Percentiles rank a stretch among this genome's conserved stretches.
phyloP scores from a whole-genome alignment of 1,140 invertebrate genomes.

The Drosophila pectinifera region DNA sequence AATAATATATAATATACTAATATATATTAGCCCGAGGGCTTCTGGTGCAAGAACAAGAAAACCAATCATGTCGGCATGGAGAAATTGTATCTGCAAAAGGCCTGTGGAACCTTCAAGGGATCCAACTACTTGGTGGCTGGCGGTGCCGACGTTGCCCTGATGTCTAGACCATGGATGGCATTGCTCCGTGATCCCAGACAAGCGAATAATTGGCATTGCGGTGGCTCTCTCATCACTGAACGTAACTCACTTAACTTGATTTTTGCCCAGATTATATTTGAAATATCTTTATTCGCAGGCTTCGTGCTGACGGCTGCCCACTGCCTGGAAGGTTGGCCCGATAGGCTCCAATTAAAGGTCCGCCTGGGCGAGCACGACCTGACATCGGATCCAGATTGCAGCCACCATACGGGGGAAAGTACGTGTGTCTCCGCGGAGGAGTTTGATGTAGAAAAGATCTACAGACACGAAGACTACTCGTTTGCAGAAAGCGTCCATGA shows the following conservation, averaged over 20 bases:
- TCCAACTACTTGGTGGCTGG: not conserved
- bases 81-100: too few species aligned
- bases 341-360: not conserved
- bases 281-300: not conserved
- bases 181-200: not conserved
- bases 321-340: not conserved
- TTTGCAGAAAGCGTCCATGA: not conserved
- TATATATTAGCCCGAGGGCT: too few species aligned
- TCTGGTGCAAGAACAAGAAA: too few species aligned
- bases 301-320: conserved; percentile 11
- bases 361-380: conserved; percentile 1
- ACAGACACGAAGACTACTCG: too few species aligned
- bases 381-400: not conserved
- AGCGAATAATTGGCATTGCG: not conserved
- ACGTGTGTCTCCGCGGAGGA: conserved; percentile 4
- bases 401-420: not conserved
- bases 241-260: not conserved
- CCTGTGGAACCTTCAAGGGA: too few species aligned
- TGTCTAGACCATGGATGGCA: conserved; percentile 12
- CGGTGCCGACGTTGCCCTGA: not conserved
- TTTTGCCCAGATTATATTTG: too few species aligned
- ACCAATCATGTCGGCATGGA: too few species aligned
- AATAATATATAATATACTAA: too few species aligned
- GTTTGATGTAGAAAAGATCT: not conserved
- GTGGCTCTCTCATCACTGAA: conserved; percentile 2